Evolutionary conservation across 2,113 vertebrate genomes (phyloP), one percentile per base, ranked within the genome.

Genomic region (Microtus pennsylvanicus): DNA sequence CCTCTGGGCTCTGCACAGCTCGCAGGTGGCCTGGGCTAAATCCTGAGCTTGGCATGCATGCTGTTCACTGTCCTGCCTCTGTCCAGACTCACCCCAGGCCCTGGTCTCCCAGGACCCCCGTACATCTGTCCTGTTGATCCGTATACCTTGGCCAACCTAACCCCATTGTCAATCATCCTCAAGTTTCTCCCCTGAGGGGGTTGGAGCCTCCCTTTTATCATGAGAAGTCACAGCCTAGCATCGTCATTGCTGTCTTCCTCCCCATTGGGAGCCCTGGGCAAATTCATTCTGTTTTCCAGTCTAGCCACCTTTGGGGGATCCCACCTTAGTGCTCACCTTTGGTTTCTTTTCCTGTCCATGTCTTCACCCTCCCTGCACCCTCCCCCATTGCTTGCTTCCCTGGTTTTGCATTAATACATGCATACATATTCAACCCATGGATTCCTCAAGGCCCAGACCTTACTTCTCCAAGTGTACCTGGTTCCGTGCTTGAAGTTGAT

Each of bases 201-300:
- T 87, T 38, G 67, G 65, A 65, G 0, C 1, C 4, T 0, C 6
- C 33, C 35, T 9, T 42, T 61, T 14, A 4, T 70, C 77, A 91
- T 16, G n/a, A 13, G 5, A 26, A 33, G 4, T 82, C 28, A 58
- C 7, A 33, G 13, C 52, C 14, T 3, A 5, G 0, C 28, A 2
- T 69, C n/a, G n/a, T 52, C 0, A 0, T 4, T 47, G 22, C 33
- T 55, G 47, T 70, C 65, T 17, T 55, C 9, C 21, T 70, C 50
- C 21, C 58, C 9, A 8, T 70, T 33, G 30, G 12, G 28, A 76
- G 33, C 24, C 42, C 28, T 30, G n/a, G 30, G 61, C 33, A 74
- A 61, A 10, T 6, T 83, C 63, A 67, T 3, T 21, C 38, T 74
- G 14, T 80, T 67, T 38, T 92, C 50, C 74, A 11, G 80, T 63